Base-by-base conservation (phyloP, 2,888 invertebrate species). In the Zelleria hepariella region DNA sequence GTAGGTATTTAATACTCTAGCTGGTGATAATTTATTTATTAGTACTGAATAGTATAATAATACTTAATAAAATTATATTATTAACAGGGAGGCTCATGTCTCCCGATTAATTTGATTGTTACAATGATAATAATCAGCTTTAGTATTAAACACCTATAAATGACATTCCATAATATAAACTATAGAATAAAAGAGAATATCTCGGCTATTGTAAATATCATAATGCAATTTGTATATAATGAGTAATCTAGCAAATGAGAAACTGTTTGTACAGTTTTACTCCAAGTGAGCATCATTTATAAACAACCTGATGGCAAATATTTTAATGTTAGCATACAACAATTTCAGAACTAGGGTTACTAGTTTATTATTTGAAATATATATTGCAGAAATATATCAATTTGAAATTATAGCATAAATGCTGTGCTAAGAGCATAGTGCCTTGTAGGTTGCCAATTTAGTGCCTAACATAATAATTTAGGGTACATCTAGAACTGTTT, bases 381-480 rank as follows among this genome's bases (percentile, higher is more conserved):
- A 25, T 57, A 48, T 57, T 57, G 48, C 57, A 57, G 47, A 26
- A 57, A 55, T 27, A 55, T 27, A 48, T 32, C 32, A 55, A 32
- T 55, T 55, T 70, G 70, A 72, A 76, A 77, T 75, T 76, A 78
- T 67, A 70, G 62, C 77, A 79, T 77, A 78, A 74, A 75, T 85
- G 84, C 88, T 87, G 88, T 88, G 88, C 88, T 86, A 84, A 83
- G 77, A 82, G 88, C 88, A 88, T 88, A 89, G 89, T 89, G 89
- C 89, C 89, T 89, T 89, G 89, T 89, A 88, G 89, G 89, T 89
- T 87, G 88, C 89, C 89, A 89, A 89, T 86, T 82, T 89, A 89
- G 89, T 89, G 89, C 89, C 89, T 89, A 88, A n/a, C n/a, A n/a
- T n/a, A n/a, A 86, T 61, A 60, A 51, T 59, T 56, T 60, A 53